Conservation (phyloP, 2,113 vertebrate genomes). For the Isurus oxyrinchus region DNA sequence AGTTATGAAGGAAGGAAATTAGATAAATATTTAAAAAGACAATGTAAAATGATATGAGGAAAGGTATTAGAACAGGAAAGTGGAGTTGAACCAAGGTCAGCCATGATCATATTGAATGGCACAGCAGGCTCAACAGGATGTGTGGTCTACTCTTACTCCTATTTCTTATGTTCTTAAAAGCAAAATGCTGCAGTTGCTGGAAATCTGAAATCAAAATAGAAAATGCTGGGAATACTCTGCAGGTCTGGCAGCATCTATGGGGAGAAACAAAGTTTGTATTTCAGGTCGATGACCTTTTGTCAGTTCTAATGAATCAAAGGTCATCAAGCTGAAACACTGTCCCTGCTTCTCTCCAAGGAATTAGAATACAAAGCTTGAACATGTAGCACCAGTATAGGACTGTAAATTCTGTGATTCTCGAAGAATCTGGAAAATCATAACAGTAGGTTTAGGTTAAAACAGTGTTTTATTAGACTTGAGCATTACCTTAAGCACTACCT, state of each 20-base stretch:
- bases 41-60: not conserved
- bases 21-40: not conserved
- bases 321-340: too few species aligned
- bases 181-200: not conserved
- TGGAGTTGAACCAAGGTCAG: too few species aligned
- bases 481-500: not conserved
- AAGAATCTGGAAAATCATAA: not conserved
- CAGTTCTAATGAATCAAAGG: too few species aligned
- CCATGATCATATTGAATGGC: too few species aligned
- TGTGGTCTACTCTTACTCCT: too few species aligned
- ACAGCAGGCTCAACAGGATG: too few species aligned
- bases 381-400: not conserved
- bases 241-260: too few species aligned
- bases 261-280: too few species aligned
- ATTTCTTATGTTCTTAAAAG: not conserved
- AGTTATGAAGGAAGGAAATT: not conserved
- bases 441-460: not conserved
- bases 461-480: not conserved
- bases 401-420: not conserved
- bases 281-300: too few species aligned
- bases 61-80: not conserved
- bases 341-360: not conserved
- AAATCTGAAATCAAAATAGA: not conserved
- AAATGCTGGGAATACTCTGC: too few species aligned
- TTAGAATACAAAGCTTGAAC: not conserved